Evolutionary conservation across 2,113 vertebrate species (phyloP).

Genomic region (Phycodurus eques): DNA sequence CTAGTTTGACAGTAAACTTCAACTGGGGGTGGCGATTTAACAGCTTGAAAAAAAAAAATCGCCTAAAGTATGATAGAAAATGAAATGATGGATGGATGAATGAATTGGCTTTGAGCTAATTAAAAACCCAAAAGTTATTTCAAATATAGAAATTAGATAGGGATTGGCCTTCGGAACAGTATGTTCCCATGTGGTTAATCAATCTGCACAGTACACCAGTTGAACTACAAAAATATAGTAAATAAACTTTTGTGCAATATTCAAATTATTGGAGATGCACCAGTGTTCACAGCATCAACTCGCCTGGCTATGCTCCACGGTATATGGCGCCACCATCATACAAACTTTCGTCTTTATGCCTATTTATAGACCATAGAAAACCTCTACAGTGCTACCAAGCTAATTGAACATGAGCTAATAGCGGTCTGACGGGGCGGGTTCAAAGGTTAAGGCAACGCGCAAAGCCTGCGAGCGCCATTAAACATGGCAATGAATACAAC

Average conservation of each 20-base stretch:
- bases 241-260: neutral
- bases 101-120: neutral
- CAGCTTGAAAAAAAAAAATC: too few species aligned
- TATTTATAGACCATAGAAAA: constrained; percentile 68
- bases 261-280: neutral
- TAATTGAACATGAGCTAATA: constrained; percentile 66
- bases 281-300: constrained; percentile 2
- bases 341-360: constrained; percentile 50
- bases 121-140: neutral
- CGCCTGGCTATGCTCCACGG: constrained; percentile 27
- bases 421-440: constrained; percentile 57
- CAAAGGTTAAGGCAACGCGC: constrained; percentile 68
- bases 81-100: too few species aligned
- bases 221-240: neutral
- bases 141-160: too few species aligned
- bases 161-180: neutral
- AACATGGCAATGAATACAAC: constrained; percentile 77
- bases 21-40: too few species aligned
- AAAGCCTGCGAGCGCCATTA: constrained; percentile 69
- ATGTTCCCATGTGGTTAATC: neutral
- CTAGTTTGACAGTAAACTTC: too few species aligned
- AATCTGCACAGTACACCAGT: neutral
- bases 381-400: constrained; percentile 53
- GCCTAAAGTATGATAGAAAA: too few species aligned
- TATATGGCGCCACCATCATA: constrained; percentile 33